Conservation (phyloP, 1,140 invertebrate species). For the Dinothrombium tinctorium region DNA sequence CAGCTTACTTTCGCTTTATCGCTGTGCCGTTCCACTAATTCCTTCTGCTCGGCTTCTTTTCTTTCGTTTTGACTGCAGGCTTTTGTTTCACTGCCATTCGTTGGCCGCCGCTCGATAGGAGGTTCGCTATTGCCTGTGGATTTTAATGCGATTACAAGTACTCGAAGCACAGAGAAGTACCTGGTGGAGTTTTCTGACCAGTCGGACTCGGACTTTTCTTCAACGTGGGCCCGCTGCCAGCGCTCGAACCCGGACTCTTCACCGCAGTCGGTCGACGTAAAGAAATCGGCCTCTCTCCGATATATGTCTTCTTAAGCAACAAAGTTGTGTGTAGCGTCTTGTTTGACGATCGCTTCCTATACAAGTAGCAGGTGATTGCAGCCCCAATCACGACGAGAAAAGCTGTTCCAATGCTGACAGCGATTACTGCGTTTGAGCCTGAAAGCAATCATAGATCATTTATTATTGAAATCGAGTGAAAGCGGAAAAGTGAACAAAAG, state of each 20-base stretch:
- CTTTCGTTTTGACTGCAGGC: background rate
- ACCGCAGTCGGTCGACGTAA: conserved; percentile 38
- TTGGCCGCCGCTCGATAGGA: too few species aligned
- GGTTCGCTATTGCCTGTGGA: too few species aligned
- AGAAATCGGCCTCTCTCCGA: conserved; percentile 28
- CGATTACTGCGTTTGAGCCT: background rate
- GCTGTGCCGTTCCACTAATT: too few species aligned
- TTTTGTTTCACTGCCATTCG: background rate
- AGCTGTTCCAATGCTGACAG: conserved; percentile 26
- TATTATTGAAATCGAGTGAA: too few species aligned
- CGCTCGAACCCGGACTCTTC: conserved; percentile 35
- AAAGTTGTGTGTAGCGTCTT: conserved; percentile 7
- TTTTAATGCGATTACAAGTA: too few species aligned
- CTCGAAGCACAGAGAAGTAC: conserved; percentile 5
- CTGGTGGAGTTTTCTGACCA: conserved; percentile 26
- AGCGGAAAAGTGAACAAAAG: too few species aligned
- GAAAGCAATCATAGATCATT: too few species aligned
- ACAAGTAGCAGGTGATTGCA: conserved; percentile 32
- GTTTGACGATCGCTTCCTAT: conserved; percentile 20
- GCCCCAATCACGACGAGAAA: conserved; percentile 30
- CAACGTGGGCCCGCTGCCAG: conserved; percentile 37
- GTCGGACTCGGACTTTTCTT: conserved; percentile 70
- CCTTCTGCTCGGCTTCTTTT: too few species aligned
- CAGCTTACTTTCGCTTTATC: too few species aligned
- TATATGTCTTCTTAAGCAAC: background rate